Evolutionary conservation across 2,113 vertebrate species (phyloP), one percentile per base, ranked within the genome.

Genomic region (Passerina amoena): DNA sequence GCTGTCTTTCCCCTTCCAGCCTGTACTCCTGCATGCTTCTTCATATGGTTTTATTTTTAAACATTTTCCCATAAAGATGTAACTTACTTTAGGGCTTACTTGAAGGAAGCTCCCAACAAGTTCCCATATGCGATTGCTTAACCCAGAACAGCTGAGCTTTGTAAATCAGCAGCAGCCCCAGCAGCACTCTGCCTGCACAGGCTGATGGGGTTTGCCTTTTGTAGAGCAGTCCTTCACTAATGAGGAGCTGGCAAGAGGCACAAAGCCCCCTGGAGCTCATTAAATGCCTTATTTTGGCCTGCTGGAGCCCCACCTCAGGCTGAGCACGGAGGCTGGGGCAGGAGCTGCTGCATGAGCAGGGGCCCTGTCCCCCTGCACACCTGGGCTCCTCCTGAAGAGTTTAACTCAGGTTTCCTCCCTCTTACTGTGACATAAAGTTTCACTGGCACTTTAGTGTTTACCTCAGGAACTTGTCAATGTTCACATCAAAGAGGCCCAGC

Each of bases 71-170:
- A 77, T 95, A 79, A 95, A 90, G 79, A 86, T 93, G 92, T 94
- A 96, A 88, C 93, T 94, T 93, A 96, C 87, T 96, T 96, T 92
- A 96, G 68, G 85, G 93, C 96, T 96, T 95, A 96, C 88, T 93
- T 75, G 60, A 78, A 96, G 92, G 93, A 96, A 97, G 82, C 78
- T 94, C 82, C 72, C 3, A 4, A 95, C 88, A 94, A 90, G 76
- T 48, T 94, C 71, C 92, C 95, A 92, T 78, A 88, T 95, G 95
- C 0, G 0, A 64, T 33, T 84, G 60, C 69, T 90, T 96, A 96
- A 95, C 82, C 22, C 88, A 88, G 86, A 95, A 40, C 92, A 97
- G 94, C 94, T 94, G 92, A 95, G 78, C 66, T 86, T 30, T 48
- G 65, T 78, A 93, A 96, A 94, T 86, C 85, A 90, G 69, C 88